Base-by-base conservation (phyloP, 2,888 invertebrate species). In the Gisinianus flammeolus region DNA sequence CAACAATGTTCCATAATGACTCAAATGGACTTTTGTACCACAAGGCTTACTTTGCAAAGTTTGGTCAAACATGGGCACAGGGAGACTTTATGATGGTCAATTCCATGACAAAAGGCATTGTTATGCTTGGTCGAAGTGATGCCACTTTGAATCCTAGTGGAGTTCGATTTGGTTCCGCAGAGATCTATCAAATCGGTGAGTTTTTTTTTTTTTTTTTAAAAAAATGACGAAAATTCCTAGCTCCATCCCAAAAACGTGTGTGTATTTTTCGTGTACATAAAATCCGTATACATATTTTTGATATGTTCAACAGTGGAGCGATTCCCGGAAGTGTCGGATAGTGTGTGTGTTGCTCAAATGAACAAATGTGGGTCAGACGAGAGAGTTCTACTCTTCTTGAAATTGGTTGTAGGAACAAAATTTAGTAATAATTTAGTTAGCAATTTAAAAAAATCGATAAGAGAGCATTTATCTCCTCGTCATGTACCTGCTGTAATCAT, bases 91-190 rank as follows among this genome's bases (percentile, higher is more conserved):
- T 89, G 81, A 82, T 86, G 56, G 86, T 90, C 77, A 88, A 87
- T 84, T 86, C 87, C 8, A 62, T 85, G 16, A 90, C 90, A 5
- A 88, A 88, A n/a, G 90, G 90, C n/a, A 87, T 90, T 24, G 85
- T 87, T n/a, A 90, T 90, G 89, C 85, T 89, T 16, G 90, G 90
- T 8, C 85, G 90, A 80, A 88, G 89, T 86, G 90, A 90, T 86
- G 90, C 89, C 0, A 89, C 89, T 0, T 85, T 90, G 58, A 90
- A 90, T 85, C 89, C 90, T 26, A 89, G 88, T 85, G 90, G 90
- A 28, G 89, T 90, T 0, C 85, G 90, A 33, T 90, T 90, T 85
- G 90, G 90, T 30, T 89, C 89, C 84, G 88, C 90, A n/a, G 90
- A 90, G 85, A 89, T 90, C 78, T 90, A 90, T 83, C 87, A 88